These are phyloP conservation scores for Adelges cooleyi DNA, from an alignment of 1,140 invertebrate genomes.

Conservation along the genomic window DNA sequence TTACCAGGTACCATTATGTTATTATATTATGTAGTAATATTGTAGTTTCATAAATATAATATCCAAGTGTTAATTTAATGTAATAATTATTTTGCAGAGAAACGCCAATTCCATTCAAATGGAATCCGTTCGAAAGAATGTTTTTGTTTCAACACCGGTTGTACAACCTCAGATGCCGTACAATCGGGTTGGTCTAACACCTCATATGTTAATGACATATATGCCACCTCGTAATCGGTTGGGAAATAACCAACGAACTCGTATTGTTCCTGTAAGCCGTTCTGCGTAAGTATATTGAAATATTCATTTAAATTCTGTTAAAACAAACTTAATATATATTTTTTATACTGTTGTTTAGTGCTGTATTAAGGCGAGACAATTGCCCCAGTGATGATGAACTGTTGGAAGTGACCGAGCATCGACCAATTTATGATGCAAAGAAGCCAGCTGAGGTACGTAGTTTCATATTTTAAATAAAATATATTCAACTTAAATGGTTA, in stretches of 20 bases:
- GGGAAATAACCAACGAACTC: conserved; percentile 13
- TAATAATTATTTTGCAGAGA: background rate
- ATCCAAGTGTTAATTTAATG: background rate
- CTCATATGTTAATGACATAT: conserved; percentile 23
- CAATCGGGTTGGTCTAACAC: conserved; percentile 10
- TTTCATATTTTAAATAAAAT: background rate
- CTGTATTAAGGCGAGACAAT: conserved; percentile 18
- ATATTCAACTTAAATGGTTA: no score
- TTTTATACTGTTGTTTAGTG: no score
- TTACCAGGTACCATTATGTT: background rate
- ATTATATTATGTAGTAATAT: background rate
- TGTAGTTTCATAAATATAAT: background rate
- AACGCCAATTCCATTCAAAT: conserved; percentile 23
- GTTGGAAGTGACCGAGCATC: conserved; percentile 6
- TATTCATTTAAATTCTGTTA: no score
- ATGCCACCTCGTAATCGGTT: conserved; percentile 18
- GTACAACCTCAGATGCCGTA: background rate
- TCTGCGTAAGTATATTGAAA: conserved; percentile 4
- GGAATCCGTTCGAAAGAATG: conserved; percentile 18
- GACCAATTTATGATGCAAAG: conserved; percentile 8
- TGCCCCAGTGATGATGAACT: conserved; percentile 21
- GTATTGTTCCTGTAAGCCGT: conserved; percentile 9
- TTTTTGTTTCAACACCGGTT: conserved; percentile 23
- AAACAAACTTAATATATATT: no score
- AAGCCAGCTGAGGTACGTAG: conserved; percentile 10